phyloP scores from a whole-genome alignment of 2,113 vertebrate species.

The Colinus virginianus region DNA sequence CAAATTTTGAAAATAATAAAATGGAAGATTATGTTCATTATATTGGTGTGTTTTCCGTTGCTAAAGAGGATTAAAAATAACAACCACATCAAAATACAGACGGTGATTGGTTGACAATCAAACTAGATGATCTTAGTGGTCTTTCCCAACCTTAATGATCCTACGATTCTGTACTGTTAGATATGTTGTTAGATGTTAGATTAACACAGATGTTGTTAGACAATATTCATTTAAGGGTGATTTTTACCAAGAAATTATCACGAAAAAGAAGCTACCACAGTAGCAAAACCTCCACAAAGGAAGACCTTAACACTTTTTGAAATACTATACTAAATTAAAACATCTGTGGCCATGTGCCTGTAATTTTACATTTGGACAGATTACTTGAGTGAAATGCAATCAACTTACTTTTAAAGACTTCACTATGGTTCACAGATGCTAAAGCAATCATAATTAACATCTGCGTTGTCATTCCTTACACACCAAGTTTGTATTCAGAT shows the following conservation, averaged over 20 bases:
- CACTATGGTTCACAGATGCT: neutral
- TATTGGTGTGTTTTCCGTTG: neutral
- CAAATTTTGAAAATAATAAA: neutral
- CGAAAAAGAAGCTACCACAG: neutral
- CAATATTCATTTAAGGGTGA: neutral
- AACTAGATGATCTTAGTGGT: too few species aligned
- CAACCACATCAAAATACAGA: neutral
- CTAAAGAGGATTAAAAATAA: neutral
- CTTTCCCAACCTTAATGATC: too few species aligned
- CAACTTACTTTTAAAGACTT: slow-evolving; percentile 26
- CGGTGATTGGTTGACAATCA: too few species aligned
- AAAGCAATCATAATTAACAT: slow-evolving; percentile 33
- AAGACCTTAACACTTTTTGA: neutral
- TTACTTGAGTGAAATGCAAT: slow-evolving; percentile 36
- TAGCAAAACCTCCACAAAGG: neutral
- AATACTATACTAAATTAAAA: neutral
- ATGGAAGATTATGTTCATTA: neutral
- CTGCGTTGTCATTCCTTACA: neutral
- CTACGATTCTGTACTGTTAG: neutral
- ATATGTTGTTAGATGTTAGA: too few species aligned
- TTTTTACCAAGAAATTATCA: neutral
- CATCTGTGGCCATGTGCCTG: neutral
- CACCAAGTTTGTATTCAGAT: neutral
- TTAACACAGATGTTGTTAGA: neutral
- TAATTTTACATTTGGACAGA: neutral